Evolutionary conservation across 1,140 invertebrate genomes (phyloP).

Genomic region (Cotesia typhae): DNA sequence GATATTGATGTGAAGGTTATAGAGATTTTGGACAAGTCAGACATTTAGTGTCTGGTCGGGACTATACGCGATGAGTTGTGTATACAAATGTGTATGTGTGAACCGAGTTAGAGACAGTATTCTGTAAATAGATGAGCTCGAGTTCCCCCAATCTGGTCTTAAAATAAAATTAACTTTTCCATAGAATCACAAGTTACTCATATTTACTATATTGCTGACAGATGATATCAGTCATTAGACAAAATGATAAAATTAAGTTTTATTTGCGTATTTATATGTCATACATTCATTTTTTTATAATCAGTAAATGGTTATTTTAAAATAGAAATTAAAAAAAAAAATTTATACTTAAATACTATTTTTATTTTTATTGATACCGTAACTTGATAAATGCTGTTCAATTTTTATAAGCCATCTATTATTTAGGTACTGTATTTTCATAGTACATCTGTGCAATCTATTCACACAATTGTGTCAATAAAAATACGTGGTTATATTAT

Average conservation of each 20-base stretch:
- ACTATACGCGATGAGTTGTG: background rate
- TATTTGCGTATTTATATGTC: background rate
- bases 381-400: too few relatives aligned
- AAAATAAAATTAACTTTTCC: constrained; percentile 54
- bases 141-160: constrained; percentile 52
- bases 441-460: constrained; percentile 46
- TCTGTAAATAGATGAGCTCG: constrained; percentile 59
- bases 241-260: constrained; percentile 16
- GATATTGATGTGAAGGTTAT: too few relatives aligned
- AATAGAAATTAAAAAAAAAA: too few relatives aligned
- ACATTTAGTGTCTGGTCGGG: constrained; percentile 13
- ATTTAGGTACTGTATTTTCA: too few relatives aligned
- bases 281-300: background rate
- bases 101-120: constrained; percentile 51
- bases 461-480: constrained; percentile 50
- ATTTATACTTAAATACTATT: too few relatives aligned
- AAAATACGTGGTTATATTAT: background rate
- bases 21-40: background rate
- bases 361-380: too few relatives aligned
- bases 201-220: constrained; percentile 23
- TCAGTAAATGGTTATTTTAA: too few relatives aligned
- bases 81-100: background rate
- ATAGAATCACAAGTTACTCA: constrained; percentile 31
- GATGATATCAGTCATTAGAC: constrained; percentile 23
- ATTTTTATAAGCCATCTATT: too few relatives aligned